Percentiles rank a stretch among this genome's conserved stretches.
phyloP scores from a whole-genome alignment of 2,113 vertebrate species.

The Chionis minor region DNA sequence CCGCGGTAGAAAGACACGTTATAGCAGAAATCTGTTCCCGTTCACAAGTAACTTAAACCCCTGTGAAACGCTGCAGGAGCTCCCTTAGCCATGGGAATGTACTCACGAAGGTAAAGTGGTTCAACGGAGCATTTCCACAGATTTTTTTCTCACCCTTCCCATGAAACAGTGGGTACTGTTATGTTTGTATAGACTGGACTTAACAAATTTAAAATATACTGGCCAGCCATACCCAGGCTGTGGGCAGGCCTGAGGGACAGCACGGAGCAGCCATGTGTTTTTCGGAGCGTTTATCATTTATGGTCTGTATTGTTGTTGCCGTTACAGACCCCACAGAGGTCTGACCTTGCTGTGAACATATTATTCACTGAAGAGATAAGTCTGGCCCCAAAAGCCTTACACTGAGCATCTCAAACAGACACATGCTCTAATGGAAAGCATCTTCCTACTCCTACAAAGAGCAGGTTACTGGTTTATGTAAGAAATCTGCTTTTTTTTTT shows the following conservation, averaged over 20 bases:
- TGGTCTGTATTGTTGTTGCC: not conserved
- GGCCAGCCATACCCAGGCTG: not conserved
- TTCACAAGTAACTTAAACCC: not conserved
- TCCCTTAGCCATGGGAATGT: not conserved
- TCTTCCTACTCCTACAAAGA: not conserved
- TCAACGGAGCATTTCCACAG: not conserved
- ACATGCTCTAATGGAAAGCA: not conserved
- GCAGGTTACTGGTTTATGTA: not conserved
- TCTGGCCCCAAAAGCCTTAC: not conserved
- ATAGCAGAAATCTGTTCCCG: not conserved
- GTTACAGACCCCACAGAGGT: not conserved
- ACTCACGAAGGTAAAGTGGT: not conserved
- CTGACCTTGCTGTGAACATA: not conserved
- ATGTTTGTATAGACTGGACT: not conserved
- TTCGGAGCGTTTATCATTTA: not conserved
- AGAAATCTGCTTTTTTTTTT: not conserved
- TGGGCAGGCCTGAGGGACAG: not conserved
- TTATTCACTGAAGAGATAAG: not conserved
- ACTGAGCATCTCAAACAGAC: not conserved
- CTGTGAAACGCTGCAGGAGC: not conserved
- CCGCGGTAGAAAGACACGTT: not conserved
- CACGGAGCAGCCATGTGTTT: fast-evolving
- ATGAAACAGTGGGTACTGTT: not conserved
- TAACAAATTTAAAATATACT: not conserved
- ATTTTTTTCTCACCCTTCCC: not conserved